Evolutionary conservation across 2,113 vertebrate species (phyloP), one percentile per base, ranked within the genome.

Genomic region (Halichoerus grypus): DNA sequence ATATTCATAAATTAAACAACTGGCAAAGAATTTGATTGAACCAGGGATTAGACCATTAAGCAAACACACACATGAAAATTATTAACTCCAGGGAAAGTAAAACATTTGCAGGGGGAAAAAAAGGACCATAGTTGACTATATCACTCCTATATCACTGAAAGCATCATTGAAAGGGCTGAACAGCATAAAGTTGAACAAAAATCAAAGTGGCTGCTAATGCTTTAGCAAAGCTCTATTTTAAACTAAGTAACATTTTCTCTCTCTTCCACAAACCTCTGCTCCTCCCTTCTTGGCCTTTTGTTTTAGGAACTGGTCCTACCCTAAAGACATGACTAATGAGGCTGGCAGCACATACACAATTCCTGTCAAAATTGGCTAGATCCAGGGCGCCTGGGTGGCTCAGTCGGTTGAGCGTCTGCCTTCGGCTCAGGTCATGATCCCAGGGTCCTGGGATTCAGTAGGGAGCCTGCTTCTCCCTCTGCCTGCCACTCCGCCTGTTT

Each of bases 31-130:
- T 83, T 82, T 46, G 46, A 59, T 14, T 83, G 55, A 87, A 33
- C 72, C 82, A 95, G 31, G 2, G 4, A 65, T 72, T 77, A 94
- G 71, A 91, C 77, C 88, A 79, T 83, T 91, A 85, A 69, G 36
- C 90, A 71, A 90, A 63, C n/a, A 16, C 18, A 49, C 15, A 36
- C 28, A 86, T 16, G 39, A 24, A 87, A 65, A 87, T 93, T 53
- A 82, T 82, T 61, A 88, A 59, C 53, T 91, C 28, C 11, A 84
- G 33, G 76, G 53, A 71, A 55, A 95, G 59, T n/a, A 87, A 93
- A 88, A 82, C 9, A 67, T 91, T 90, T 95, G 8, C 19, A 88
- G 67, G 22, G 22, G 49, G 74, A 33, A 61, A 71, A 92, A 96
- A 85, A 24, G 87, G 26, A 82, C 65, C 3, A 55, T n/a, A 79